These are phyloP conservation scores for Nowickia ferox DNA, from an alignment of 2,888 invertebrate genomes.

Conservation along the genomic window DNA sequence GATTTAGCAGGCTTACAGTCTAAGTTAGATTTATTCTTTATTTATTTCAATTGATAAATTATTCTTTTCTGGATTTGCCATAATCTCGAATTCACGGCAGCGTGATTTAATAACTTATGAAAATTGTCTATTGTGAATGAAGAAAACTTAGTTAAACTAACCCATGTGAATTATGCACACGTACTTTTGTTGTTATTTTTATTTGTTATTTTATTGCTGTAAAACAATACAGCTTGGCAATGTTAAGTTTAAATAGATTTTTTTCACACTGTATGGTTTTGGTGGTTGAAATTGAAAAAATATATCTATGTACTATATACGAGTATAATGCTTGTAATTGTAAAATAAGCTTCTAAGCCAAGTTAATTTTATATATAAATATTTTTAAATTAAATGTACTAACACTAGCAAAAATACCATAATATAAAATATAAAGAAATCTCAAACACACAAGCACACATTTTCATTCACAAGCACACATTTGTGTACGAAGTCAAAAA, in stretches of 20 bases:
- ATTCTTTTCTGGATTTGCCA: too few relatives aligned
- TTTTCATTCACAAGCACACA: conserved; percentile 4
- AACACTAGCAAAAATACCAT: background rate
- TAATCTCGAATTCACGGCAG: too few relatives aligned
- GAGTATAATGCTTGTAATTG: conserved; percentile 48
- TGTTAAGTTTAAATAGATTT: conserved; percentile 50
- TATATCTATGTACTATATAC: too few relatives aligned
- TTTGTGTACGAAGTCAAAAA: conserved; percentile 12
- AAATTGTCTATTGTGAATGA: conserved; percentile 6
- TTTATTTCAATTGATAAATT: too few relatives aligned
- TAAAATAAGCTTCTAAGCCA: conserved; percentile 63
- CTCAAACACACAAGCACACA: conserved; percentile 1
- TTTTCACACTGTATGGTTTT: conserved; percentile 47
- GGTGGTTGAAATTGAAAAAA: conserved; percentile 30
- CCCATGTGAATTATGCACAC: background rate
- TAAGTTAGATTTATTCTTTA: too few relatives aligned
- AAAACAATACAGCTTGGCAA: conserved; percentile 64
- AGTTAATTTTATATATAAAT: conserved; percentile 32
- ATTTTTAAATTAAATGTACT: background rate
- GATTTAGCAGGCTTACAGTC: too few relatives aligned
- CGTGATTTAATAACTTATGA: too few relatives aligned
- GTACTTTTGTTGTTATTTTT: conserved; percentile 19
- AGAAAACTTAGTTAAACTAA: background rate
- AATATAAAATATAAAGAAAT: background rate
- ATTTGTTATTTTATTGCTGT: conserved; percentile 43